Percentiles rank a stretch among this genome's conserved stretches.
These are phyloP conservation scores for Leucopsar rothschildi DNA, from an alignment of 2,113 vertebrate genomes.

Conservation along the genomic window DNA sequence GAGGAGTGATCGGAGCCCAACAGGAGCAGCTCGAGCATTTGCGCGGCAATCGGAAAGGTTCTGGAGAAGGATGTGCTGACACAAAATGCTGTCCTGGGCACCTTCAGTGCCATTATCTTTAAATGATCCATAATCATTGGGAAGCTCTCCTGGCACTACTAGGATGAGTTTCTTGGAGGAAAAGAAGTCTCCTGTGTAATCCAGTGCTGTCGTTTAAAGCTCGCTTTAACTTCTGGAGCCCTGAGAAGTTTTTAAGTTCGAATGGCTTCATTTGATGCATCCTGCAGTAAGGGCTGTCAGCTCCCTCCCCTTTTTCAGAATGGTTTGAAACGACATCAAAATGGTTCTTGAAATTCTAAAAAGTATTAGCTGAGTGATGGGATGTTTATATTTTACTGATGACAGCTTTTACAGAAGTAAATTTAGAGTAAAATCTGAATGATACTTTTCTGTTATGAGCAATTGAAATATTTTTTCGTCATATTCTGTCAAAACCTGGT, in stretches of 20 bases:
- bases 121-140: conserved; percentile 26
- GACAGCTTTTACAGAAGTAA: neutral
- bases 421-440: neutral
- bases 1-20: neutral
- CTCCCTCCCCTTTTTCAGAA: neutral
- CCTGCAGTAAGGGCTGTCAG: neutral
- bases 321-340: neutral
- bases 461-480: neutral
- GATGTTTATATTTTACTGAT: neutral
- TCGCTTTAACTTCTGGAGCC: neutral
- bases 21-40: neutral
- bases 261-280: neutral
- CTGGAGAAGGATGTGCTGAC: conserved; percentile 3
- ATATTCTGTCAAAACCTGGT: neutral
- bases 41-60: neutral
- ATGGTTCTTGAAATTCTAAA: neutral
- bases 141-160: neutral
- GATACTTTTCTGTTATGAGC: neutral
- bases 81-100: neutral
- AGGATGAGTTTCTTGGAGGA: conserved; percentile 9
- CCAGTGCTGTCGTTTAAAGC: neutral
- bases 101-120: conserved; percentile 12
- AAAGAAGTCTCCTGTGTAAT: neutral
- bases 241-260: neutral
- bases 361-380: neutral